Conservation (phyloP, 2,888 invertebrate species). For the Lithophane leautieri region DNA sequence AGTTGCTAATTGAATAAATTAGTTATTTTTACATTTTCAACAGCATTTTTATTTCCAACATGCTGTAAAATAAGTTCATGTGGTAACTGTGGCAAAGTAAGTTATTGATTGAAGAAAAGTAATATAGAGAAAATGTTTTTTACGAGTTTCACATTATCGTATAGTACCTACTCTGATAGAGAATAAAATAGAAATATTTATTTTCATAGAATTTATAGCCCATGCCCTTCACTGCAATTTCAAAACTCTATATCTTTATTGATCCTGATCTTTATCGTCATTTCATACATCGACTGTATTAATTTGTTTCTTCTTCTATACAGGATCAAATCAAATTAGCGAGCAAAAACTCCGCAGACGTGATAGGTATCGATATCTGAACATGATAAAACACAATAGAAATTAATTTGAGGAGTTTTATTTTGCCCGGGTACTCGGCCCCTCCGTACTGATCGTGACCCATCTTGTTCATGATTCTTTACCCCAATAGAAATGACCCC, state of each 20-base stretch:
- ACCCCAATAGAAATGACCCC: background rate
- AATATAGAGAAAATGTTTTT: no score
- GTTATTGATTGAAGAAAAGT: background rate
- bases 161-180: no score
- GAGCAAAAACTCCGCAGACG: no score
- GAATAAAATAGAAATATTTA: background rate
- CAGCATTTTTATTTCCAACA: background rate
- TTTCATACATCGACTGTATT: background rate
- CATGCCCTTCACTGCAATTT: no score
- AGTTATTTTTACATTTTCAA: background rate
- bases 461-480: background rate
- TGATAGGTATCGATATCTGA: no score
- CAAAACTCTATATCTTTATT: no score
- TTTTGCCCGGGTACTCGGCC: background rate
- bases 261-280: background rate
- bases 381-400: no score
- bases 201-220: background rate
- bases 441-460: background rate
- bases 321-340: no score
- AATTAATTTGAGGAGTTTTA: no score
- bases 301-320: background rate
- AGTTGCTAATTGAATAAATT: background rate
- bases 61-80: background rate
- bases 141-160: no score
- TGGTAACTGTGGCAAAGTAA: background rate